Percentiles rank a stretch among this genome's conserved stretches.
phyloP scores from a whole-genome alignment of 1,140 invertebrate species.

The Drosophila subobscura region DNA sequence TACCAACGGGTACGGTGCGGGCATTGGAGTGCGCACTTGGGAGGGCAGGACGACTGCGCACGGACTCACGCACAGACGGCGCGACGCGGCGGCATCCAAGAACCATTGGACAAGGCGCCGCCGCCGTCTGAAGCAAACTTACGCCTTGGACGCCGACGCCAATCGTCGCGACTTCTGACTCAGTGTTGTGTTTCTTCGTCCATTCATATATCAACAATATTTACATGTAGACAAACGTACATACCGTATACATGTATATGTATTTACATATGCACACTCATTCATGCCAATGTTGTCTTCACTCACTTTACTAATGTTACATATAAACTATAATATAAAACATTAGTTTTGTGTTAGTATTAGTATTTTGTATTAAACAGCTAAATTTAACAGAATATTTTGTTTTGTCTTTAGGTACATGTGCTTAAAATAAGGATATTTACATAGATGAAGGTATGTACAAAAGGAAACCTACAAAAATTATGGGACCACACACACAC shows the following conservation, averaged over 20 bases:
- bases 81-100: slow-evolving; percentile 51
- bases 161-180: slow-evolving; percentile 65
- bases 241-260: slow-evolving; percentile 25
- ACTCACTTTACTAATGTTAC: too few species aligned
- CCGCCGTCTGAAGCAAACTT: slow-evolving; percentile 49
- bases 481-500: slow-evolving; percentile 30
- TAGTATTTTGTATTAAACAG: too few species aligned
- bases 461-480: slow-evolving; percentile 55
- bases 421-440: too few species aligned
- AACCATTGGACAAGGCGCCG: slow-evolving; percentile 66
- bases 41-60: slow-evolving; percentile 58
- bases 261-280: slow-evolving; percentile 19
- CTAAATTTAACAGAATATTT: too few species aligned
- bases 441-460: not conserved
- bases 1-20: slow-evolving; percentile 33
- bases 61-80: slow-evolving; percentile 44
- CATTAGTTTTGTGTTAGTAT: too few species aligned
- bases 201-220: slow-evolving; percentile 14
- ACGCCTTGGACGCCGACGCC: slow-evolving; percentile 55
- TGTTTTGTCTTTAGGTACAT: too few species aligned
- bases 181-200: slow-evolving; percentile 20
- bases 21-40: slow-evolving; percentile 55
- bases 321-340: too few species aligned
- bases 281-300: too few species aligned
- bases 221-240: too few species aligned